Conservation (phyloP, 2,797 vertebrate genomes). For the Arremon brunneinucha region DNA sequence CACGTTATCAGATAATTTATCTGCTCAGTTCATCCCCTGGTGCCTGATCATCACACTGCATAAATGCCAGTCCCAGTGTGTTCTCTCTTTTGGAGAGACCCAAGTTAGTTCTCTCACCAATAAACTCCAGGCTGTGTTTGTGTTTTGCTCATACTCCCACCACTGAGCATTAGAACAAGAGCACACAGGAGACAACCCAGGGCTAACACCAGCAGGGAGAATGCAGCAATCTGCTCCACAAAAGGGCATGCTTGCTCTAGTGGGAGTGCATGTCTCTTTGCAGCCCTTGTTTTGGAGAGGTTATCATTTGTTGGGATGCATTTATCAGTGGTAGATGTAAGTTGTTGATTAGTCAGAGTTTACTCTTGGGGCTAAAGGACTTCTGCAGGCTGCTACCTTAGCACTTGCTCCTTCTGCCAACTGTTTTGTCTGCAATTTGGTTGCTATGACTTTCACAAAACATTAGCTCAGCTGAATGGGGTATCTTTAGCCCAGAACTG, state of each 20-base stretch:
- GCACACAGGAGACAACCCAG: neutral
- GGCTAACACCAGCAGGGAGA: fast-evolving
- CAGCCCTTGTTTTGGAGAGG: neutral
- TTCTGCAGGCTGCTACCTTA: neutral
- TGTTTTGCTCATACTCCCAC: neutral
- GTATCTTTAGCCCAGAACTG: neutral
- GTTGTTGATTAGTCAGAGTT: neutral
- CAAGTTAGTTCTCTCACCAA: neutral
- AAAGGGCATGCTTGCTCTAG: neutral
- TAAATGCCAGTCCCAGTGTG: neutral
- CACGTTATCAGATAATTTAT: neutral
- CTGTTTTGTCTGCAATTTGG: neutral
- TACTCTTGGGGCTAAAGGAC: neutral
- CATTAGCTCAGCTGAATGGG: neutral
- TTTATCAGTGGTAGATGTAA: neutral
- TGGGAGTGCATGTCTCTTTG: neutral
- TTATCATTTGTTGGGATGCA: neutral
- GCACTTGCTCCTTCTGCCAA: neutral
- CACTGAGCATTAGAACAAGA: neutral
- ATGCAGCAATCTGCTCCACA: neutral
- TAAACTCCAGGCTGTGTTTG: neutral
- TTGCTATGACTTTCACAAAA: neutral
- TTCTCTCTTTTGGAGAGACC: neutral
- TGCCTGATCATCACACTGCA: neutral
- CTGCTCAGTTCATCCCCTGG: neutral